Evolutionary conservation across 2,113 vertebrate genomes (phyloP), one percentile per base, ranked within the genome.

Genomic region (Amblyopsis rosae): DNA sequence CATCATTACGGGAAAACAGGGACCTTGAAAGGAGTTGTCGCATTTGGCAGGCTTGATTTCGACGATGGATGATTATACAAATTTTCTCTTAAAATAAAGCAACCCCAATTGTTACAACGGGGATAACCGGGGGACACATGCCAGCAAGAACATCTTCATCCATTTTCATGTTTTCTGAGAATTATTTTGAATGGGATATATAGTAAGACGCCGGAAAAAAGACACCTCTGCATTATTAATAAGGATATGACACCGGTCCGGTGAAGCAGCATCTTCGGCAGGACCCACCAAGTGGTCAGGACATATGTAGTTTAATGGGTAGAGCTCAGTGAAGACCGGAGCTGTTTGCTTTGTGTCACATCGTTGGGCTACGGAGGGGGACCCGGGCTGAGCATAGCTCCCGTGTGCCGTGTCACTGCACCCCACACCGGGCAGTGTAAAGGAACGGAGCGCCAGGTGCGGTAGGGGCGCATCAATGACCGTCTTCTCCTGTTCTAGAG

Each of bases 381-480:
- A 70, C 82, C 80, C 82, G 82, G 81, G 86, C 26, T 32, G 55
- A 17, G 6, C 19, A 3, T 6, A 54, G 54, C 54, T 70, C 77
- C 73, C 70, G 81, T 82, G 77, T 72, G 66, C 79, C 67, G 69
- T 58, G 65, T 57, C 53, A 76, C 64, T 72, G 59, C 66, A 62
- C 59, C 59, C 62, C 73, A 74, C 67, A 67, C 73, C 68, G 72
- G 80, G 68, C 73, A 82, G 87, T 79, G 83, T 82, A 78, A 80
- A 85, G 82, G 89, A 73, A 82, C 82, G 73, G 88, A 82, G 87
- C 86, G 87, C 82, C 89, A 87, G 87, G 87, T 81, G 87, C 82
- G 86, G 87, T 79, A 77, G 81, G 62, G 88, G 85, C 88, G 92
- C 90, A 90, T 92, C 91, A 86, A 92, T 93, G 92, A 92, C 87